Percentiles rank a stretch among this genome's conserved stretches.
Conservation (phyloP, 2,113 vertebrate genomes). For the Macquaria australasica region DNA sequence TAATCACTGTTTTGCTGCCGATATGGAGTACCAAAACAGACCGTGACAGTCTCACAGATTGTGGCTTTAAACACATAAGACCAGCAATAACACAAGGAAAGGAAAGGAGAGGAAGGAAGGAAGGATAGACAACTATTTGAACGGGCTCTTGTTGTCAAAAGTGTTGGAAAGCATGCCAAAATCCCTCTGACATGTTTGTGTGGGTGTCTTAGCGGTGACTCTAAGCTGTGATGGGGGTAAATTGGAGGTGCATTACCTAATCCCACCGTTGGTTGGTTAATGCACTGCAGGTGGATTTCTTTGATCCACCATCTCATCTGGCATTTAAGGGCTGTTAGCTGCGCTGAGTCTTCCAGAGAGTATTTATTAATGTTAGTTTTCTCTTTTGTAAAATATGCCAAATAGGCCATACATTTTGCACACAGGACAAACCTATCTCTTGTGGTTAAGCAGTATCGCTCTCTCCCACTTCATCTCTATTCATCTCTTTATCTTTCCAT, state of each 20-base stretch:
- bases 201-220: constrained; percentile 52
- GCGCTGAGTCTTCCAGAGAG: constrained; percentile 25
- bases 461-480: constrained; percentile 37
- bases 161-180: constrained; percentile 43
- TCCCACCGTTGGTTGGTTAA: constrained; percentile 47
- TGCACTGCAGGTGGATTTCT: constrained; percentile 66
- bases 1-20: background rate
- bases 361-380: constrained; percentile 54
- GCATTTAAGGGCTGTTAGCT: constrained; percentile 59
- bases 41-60: background rate
- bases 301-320: constrained; percentile 70
- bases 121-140: constrained; percentile 6
- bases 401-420: constrained; percentile 56
- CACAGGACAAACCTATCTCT: constrained; percentile 43
- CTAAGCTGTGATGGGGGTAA: constrained; percentile 63
- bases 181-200: constrained; percentile 74
- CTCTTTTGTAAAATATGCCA: constrained; percentile 72
- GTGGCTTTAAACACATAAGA: background rate
- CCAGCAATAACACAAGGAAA: background rate
- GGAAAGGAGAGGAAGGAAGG: background rate
- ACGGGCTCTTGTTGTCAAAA: constrained; percentile 31
- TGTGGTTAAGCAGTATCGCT: constrained; percentile 41
- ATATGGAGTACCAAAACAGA: background rate
- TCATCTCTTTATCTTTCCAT: constrained; percentile 58
- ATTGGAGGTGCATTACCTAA: constrained; percentile 59